Evolutionary conservation across 1,140 invertebrate species (phyloP), one percentile per base, ranked within the genome.

Genomic region (Ceratina calcarata): DNA sequence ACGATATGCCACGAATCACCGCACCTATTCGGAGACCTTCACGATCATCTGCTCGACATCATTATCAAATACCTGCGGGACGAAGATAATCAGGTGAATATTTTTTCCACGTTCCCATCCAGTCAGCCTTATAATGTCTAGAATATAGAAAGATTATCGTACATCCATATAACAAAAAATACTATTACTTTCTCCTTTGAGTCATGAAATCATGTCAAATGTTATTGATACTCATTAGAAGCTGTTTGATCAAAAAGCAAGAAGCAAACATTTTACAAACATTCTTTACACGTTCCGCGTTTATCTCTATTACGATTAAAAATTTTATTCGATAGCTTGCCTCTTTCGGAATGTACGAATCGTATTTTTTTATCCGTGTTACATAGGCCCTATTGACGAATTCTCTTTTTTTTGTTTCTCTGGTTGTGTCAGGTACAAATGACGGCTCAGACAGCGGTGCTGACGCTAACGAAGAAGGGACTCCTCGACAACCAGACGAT

Each of bases 11-110:
- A 94, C 78, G 94, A 95, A 80, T 90, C 93, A 27, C 90, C 93
- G 1, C 91, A 94, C 66, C 87, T 91, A 69, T 85, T 90, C 64
- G 90, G 83, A 76, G 80, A 88, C 73, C 84, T 87, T 83, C 94
- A 37, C 91, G 94, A 91, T 37, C 93, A 95, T 76, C 91, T 96
- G 62, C 91, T 96, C 45, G 94, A 94, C 60, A 93, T 95, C 87
- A 94, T 96, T 49, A 94, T 95, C 53, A 94, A 92, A 77, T 95
- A 94, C 82, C 92, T 96, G 3, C 93, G 91, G 37, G 95, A 96
- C 89, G 79, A 83, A 32, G 95, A 95, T 81, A 94, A 93, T 85
- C 94, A 95, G 93, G 95, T 95, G 91, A 92, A 73, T 81, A 76
- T 69, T 57, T 62, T 16, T 3, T 10, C 0, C 64, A 13, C 6